Evolutionary conservation across 2,113 vertebrate species (phyloP).

Genomic region (Channa argus): DNA sequence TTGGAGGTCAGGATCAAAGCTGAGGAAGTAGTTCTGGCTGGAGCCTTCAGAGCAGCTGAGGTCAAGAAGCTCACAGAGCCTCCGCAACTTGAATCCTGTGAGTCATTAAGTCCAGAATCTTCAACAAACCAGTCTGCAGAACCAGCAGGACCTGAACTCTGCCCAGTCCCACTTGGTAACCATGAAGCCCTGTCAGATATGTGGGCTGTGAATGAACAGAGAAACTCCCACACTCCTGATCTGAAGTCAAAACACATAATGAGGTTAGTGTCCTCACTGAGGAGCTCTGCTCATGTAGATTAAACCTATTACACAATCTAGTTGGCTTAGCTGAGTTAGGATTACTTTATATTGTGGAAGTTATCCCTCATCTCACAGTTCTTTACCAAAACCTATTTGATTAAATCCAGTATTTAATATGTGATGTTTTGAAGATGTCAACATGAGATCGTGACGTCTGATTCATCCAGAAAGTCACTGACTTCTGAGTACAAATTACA

Average conservation of each 20-base stretch:
- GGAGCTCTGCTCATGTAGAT: background rate
- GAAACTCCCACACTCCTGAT: background rate
- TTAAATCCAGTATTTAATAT: no score
- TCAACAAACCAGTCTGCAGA: background rate
- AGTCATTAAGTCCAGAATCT: background rate
- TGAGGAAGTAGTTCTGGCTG: slow-evolving; percentile 21
- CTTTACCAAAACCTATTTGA: no score
- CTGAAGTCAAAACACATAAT: background rate
- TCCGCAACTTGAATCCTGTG: background rate
- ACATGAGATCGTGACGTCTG: no score
- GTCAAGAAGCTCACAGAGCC: background rate
- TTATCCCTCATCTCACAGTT: no score
- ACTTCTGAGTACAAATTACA: no score
- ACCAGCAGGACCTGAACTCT: background rate
- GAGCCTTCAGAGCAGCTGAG: slow-evolving; percentile 11
- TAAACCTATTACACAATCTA: no score
- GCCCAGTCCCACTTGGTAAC: background rate
- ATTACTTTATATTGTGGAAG: no score
- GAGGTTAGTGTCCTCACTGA: slow-evolving; percentile 31
- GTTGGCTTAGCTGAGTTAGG: no score
- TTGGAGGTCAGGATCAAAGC: slow-evolving; percentile 25
- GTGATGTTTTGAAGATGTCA: no score
- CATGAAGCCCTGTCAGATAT: background rate
- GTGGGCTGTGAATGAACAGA: background rate
- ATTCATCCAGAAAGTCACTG: no score